Conservation (phyloP, 1,140 invertebrate genomes). For the Arctopsyche grandis region DNA sequence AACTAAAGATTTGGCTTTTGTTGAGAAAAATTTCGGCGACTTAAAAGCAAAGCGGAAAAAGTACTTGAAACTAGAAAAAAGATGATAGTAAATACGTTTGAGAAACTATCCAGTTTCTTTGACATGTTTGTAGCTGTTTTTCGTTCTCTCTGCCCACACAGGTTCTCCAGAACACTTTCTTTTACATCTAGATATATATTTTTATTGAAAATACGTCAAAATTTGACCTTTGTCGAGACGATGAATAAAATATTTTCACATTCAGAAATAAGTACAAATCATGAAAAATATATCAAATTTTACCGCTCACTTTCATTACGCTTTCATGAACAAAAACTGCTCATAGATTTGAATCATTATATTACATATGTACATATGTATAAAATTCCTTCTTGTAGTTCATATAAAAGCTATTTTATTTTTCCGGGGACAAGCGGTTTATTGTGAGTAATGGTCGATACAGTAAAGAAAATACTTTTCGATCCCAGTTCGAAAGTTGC, state of each 20-base stretch:
- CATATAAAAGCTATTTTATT: not conserved
- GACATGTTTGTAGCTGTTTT: conserved; percentile 20
- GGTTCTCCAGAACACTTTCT: not conserved
- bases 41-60: too few species aligned
- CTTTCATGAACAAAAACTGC: not conserved
- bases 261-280: not conserved
- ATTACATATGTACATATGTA: too few species aligned
- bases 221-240: not conserved
- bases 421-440: not conserved
- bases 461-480: conserved; percentile 8
- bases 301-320: not conserved
- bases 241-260: not conserved
- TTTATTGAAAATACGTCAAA: not conserved
- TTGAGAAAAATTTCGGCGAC: too few species aligned
- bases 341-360: too few species aligned
- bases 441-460: conserved; percentile 24
- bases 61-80: too few species aligned
- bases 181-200: not conserved
- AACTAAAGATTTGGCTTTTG: too few species aligned
- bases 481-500: not conserved
- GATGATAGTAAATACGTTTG: not conserved
- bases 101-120: not conserved
- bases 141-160: not conserved
- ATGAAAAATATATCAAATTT: not conserved
- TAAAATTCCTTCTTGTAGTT: not conserved